Evolutionary conservation across 2,113 vertebrate species (phyloP).

Genomic region (Laterallus jamaicensis): DNA sequence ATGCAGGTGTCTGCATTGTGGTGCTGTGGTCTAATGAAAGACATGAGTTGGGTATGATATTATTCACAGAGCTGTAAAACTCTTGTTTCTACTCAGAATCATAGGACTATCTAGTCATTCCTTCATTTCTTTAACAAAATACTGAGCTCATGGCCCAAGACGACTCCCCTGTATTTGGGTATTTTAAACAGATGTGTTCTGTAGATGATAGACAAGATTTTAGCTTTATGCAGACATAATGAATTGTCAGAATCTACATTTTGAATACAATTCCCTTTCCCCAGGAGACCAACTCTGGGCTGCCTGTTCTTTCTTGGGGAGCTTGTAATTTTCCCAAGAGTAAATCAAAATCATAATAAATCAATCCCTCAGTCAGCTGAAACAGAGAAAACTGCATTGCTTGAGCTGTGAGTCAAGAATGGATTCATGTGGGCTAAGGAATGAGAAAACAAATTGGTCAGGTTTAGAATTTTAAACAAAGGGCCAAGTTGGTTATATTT

Average conservation of each 20-base stretch:
- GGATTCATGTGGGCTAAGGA: not conserved
- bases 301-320: not conserved
- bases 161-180: not conserved
- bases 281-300: not conserved
- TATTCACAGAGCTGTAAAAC: not conserved
- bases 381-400: not conserved
- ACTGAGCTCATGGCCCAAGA: not conserved
- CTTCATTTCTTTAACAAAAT: not conserved
- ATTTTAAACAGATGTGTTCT: not conserved
- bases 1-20: not conserved
- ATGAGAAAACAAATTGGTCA: slow-evolving; percentile 8
- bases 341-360: slow-evolving; percentile 9
- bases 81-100: not conserved
- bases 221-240: not conserved
- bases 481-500: slow-evolving; percentile 24
- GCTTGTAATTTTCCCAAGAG: not conserved
- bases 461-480: slow-evolving; percentile 17
- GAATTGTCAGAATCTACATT: not conserved
- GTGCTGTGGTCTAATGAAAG: not conserved
- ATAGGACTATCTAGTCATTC: not conserved
- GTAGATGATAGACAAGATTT: not conserved
- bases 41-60: not conserved
- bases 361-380: not conserved
- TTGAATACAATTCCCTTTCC: not conserved
- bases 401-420: not conserved